phyloP scores from a whole-genome alignment of 2,888 invertebrate species.

The Falcaria lacertinaria region DNA sequence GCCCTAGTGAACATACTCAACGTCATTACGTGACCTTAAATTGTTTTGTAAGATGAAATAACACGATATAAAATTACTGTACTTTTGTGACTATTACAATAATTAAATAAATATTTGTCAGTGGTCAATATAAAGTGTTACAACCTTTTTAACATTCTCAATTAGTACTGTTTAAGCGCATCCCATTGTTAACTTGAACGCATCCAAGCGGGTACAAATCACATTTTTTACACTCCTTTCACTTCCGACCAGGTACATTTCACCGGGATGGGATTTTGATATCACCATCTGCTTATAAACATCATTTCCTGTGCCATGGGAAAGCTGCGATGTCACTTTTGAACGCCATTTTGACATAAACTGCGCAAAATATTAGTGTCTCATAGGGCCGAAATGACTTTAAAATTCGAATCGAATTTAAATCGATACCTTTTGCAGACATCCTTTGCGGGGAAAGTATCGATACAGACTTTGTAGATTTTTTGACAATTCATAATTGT shows the following conservation, averaged over 20 bases:
- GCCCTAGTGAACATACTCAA: too few relatives aligned
- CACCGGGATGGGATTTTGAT: conserved; percentile 40
- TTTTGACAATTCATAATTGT: too few relatives aligned
- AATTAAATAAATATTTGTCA: too few relatives aligned
- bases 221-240: conserved; percentile 67
- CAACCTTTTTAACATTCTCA: not conserved
- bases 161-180: conserved; percentile 17
- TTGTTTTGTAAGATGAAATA: too few relatives aligned
- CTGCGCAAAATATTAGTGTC: not conserved
- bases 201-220: conserved; percentile 46
- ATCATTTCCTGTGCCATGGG: conserved; percentile 54
- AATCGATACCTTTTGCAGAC: not conserved
- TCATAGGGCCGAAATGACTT: not conserved
- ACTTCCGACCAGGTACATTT: conserved; percentile 68
- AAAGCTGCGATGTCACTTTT: conserved; percentile 26
- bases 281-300: conserved; percentile 48
- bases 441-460: too few relatives aligned
- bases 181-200: conserved; percentile 23
- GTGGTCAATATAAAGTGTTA: not conserved
- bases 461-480: too few relatives aligned
- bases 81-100: too few relatives aligned
- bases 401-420: not conserved
- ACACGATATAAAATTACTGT: too few relatives aligned
- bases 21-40: too few relatives aligned
- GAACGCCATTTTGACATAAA: conserved; percentile 4